phyloP scores from a whole-genome alignment of 2,888 invertebrate species.

The Nephrotoma flavescens region DNA sequence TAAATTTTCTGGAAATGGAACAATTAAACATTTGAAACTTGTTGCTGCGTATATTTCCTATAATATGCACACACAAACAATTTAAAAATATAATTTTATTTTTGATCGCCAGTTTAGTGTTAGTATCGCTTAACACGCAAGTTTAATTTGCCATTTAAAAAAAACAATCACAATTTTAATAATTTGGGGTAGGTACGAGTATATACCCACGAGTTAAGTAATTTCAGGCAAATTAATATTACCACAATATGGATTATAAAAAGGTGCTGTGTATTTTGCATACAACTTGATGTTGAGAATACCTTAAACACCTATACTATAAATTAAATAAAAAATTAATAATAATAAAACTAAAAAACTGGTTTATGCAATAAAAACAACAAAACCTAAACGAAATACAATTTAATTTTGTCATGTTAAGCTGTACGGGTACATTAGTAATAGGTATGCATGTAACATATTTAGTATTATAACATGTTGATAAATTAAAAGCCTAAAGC shows the following conservation, averaged over 20 bases:
- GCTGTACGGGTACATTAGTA: no score
- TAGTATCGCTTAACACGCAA: neutral
- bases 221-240: no score
- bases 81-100: neutral
- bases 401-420: neutral
- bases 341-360: neutral
- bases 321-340: neutral
- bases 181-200: neutral
- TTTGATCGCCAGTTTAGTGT: neutral
- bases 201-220: no score
- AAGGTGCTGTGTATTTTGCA: no score
- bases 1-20: no score
- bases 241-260: no score
- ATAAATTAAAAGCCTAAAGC: no score
- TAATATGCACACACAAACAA: no score
- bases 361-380: neutral
- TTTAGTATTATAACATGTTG: no score
- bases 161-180: neutral
- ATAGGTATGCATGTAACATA: no score
- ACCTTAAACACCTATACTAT: neutral
- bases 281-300: neutral
- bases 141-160: neutral
- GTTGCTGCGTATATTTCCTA: no score
- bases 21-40: no score
- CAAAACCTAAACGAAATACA: neutral